Base-by-base conservation (phyloP, 2,888 invertebrate species). In the Lobophora halterata region DNA sequence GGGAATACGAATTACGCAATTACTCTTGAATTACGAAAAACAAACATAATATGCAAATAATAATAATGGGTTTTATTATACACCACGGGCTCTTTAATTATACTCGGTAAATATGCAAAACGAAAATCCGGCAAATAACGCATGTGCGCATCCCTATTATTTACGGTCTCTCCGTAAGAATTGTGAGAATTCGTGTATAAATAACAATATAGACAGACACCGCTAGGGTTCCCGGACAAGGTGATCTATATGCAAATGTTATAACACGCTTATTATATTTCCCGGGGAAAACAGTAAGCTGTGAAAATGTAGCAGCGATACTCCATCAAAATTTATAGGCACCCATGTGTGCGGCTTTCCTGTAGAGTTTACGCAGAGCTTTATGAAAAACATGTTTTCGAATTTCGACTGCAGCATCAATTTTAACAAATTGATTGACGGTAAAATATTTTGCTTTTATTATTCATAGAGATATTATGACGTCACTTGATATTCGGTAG, bases 201-300 rank as follows among this genome's bases (percentile, higher is more conserved):
- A 76, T 76, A 76, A 71, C 62, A 71, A 69, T 68, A 70, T 71
- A 46, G 42, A 70, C 70, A 46, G 42, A 66, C 58, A 59, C 49
- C 53, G 47, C 55, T 59, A 59, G 63, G 60, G 64, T 56, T n/a
- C 55, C 56, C 69, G 65, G 69, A 75, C 73, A 73, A 47, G 60
- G 80, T 81, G 86, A 85, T 87, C 79, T 86, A 85, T 81, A 87
- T 87, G 87, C 74, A 81, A 87, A 87, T 86, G 65, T 80, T 80
- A 83, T 82, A 81, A 78, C 81, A 77, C 78, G 82, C 79, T 83
- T 86, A 86, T 87, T 85, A 85, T 83, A 82, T 80, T 82, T 74
- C 65, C 73, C 70, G 65, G 71, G 66, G 66, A 65, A 69, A 73
- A 75, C 73, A 65, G 72, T 73, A 71, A 73, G 72, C 71, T 63